phyloP scores from a whole-genome alignment of 2,888 invertebrate genomes.

The Busseola fusca region DNA sequence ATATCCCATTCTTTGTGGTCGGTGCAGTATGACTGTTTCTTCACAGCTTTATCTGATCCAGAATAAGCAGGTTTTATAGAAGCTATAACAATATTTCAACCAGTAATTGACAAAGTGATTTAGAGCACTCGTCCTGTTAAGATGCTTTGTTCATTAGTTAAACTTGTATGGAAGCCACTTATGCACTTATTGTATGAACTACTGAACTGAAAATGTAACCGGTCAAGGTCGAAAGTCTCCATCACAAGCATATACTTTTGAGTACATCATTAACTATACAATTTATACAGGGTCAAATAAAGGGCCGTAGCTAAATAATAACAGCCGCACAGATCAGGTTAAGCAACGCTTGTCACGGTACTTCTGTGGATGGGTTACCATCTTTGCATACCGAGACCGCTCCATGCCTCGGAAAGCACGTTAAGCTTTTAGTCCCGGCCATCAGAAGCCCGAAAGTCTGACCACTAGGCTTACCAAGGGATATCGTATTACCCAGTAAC shows the following conservation, averaged over 20 bases:
- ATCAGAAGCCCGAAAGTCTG: too few relatives aligned
- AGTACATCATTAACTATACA: background rate
- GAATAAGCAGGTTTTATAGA: background rate
- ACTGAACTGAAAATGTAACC: slow-evolving; percentile 7
- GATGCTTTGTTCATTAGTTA: slow-evolving; percentile 28
- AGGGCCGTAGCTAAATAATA: too few relatives aligned
- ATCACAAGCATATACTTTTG: background rate
- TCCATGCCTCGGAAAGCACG: too few relatives aligned
- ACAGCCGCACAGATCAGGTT: too few relatives aligned
- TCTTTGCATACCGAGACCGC: too few relatives aligned
- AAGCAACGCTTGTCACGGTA: too few relatives aligned
- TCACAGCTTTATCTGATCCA: background rate
- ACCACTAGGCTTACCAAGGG: too few relatives aligned
- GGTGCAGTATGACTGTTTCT: background rate
- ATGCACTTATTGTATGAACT: slow-evolving; percentile 9
- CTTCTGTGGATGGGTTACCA: too few relatives aligned
- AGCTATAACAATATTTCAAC: slow-evolving; percentile 8
- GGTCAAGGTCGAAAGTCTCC: slow-evolving; percentile 18
- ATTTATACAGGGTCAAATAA: background rate
- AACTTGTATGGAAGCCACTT: slow-evolving; percentile 37
- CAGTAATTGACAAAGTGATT: slow-evolving; percentile 22
- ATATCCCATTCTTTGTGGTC: too few relatives aligned
- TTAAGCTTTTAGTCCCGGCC: too few relatives aligned
- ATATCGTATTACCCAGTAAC: too few relatives aligned
- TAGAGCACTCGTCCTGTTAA: slow-evolving; percentile 30